Evolutionary conservation across 2,797 vertebrate genomes (phyloP).

Genomic region (Malacoctenus gilli): DNA sequence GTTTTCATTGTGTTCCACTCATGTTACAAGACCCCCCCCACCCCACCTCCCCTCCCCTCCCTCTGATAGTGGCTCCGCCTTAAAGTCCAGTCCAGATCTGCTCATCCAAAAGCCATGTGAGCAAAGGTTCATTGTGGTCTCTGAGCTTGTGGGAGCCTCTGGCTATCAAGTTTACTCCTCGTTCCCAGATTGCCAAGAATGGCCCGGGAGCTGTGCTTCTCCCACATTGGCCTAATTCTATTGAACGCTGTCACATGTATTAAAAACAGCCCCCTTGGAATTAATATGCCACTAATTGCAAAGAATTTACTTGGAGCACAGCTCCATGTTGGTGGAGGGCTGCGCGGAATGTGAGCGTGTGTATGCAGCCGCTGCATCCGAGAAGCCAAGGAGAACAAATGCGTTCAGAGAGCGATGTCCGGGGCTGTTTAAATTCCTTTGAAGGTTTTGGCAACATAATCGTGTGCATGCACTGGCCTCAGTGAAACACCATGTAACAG

Average conservation of each 20-base stretch:
- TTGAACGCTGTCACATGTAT: conserved; percentile 64
- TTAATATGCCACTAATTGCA: conserved; percentile 63
- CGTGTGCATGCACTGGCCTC: conserved; percentile 5
- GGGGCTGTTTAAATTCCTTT: conserved; percentile 35
- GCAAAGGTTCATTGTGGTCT: conserved; percentile 35
- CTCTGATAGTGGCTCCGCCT: no score
- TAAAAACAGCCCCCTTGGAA: conserved; percentile 56
- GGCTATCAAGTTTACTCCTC: conserved; percentile 34
- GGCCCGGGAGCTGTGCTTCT: conserved; percentile 32
- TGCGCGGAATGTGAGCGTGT: conserved; percentile 31
- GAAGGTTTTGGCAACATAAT: conserved; percentile 38
- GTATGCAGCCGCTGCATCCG: conserved; percentile 37
- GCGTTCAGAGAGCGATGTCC: conserved; percentile 44
- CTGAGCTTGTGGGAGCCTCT: conserved; percentile 40
- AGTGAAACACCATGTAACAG: conserved; percentile 2
- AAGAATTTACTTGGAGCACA: conserved; percentile 41
- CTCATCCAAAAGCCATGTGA: conserved; percentile 26
- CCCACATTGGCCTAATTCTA: conserved; percentile 46
- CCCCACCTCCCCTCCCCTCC: no score
- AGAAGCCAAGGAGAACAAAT: conserved; percentile 72
- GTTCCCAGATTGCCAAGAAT: conserved; percentile 26
- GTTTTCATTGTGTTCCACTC: no score
- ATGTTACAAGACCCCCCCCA: no score
- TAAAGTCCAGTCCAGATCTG: no score
- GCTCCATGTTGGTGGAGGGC: conserved; percentile 55